These are phyloP conservation scores for Encarsia formosa DNA, from an alignment of 2,888 invertebrate genomes.

Conservation along the genomic window DNA sequence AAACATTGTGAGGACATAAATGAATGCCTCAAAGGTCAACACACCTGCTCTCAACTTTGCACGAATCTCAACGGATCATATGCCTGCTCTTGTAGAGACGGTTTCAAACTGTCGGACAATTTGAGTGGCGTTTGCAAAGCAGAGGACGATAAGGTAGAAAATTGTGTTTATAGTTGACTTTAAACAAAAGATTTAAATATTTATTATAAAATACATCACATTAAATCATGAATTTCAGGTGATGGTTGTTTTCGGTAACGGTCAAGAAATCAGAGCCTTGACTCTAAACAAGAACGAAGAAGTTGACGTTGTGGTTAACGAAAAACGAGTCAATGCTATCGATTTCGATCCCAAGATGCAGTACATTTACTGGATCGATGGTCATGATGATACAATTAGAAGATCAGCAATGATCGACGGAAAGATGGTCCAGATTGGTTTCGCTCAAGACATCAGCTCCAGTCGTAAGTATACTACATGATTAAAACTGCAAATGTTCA, in stretches of 20 bases:
- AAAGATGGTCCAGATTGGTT: conserved; percentile 61
- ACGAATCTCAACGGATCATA: conserved; percentile 86
- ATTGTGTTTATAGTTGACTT: no score
- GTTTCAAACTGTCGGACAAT: conserved; percentile 72
- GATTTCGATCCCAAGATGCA: conserved; percentile 82
- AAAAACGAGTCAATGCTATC: conserved; percentile 85
- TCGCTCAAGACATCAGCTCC: conserved; percentile 82
- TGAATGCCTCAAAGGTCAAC: conserved; percentile 78
- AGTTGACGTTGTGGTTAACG: conserved; percentile 73
- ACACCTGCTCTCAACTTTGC: conserved; percentile 92
- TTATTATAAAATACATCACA: no score
- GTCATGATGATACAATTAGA: conserved; percentile 84
- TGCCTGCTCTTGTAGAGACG: conserved; percentile 80
- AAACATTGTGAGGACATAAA: conserved; percentile 86
- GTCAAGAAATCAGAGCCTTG: conserved; percentile 79
- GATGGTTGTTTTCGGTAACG: conserved; percentile 72
- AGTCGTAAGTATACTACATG: conserved; percentile 51
- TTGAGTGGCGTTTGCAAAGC: conserved; percentile 81
- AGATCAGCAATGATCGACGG: conserved; percentile 87
- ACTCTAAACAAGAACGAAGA: conserved; percentile 66
- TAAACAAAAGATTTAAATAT: no score
- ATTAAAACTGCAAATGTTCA: neutral
- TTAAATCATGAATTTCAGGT: no score
- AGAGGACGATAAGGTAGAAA: conserved; percentile 55
- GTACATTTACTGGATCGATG: conserved; percentile 95